Conservation (phyloP, 2,113 vertebrate species). For the Chaetops frenatus region DNA sequence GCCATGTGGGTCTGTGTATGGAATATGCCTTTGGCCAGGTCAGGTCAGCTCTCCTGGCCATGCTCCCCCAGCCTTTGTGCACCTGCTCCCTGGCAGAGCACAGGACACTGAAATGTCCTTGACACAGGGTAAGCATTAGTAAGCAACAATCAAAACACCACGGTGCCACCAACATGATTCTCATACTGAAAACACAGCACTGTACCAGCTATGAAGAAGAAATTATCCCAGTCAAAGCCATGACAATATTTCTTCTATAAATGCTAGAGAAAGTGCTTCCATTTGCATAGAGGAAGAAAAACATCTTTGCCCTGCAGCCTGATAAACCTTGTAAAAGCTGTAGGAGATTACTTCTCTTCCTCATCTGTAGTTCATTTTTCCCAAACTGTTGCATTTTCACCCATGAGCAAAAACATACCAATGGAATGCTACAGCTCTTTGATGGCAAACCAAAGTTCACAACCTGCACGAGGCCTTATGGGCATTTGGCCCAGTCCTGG, state of each 20-base stretch:
- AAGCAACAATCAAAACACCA: neutral
- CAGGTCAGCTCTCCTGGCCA: rapidly evolving
- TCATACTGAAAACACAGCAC: neutral
- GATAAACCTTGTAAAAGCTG: neutral
- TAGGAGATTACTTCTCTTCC: neutral
- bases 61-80: neutral
- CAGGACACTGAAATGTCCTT: neutral
- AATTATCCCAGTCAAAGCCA: neutral
- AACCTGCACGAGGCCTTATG: neutral
- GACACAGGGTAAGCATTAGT: neutral
- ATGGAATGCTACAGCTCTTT: neutral
- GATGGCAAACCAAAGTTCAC: neutral
- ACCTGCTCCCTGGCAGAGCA: neutral
- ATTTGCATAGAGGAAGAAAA: neutral
- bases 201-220: neutral
- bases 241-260: neutral
- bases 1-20: rapidly evolving
- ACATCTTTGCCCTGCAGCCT: neutral
- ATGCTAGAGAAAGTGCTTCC: neutral
- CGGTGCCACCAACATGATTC: neutral
- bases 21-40: neutral
- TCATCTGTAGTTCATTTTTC: neutral
- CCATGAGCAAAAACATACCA: neutral
- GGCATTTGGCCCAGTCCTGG: neutral
- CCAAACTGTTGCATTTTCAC: neutral